Evolutionary conservation across 1,140 invertebrate species (phyloP), one percentile per base, ranked within the genome.

Genomic region (Drosophila eugracilis): DNA sequence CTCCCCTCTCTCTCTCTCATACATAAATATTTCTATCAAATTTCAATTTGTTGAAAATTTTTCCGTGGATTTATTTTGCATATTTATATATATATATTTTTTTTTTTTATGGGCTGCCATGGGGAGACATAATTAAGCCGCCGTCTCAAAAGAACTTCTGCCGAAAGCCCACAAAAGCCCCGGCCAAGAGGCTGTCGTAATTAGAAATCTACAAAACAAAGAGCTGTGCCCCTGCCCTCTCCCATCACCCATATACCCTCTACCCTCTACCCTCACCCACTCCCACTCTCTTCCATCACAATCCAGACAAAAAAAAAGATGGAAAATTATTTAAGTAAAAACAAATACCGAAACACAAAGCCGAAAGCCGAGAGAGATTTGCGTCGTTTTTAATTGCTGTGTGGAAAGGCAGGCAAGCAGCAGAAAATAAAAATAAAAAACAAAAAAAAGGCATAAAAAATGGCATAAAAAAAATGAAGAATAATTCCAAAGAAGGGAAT

Each of bases 1-100:
- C n/a, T n/a, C n/a, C n/a, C n/a, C n/a, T n/a, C n/a, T n/a, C n/a
- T n/a, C n/a, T n/a, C n/a, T n/a, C n/a, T n/a, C n/a, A 44, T 17
- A 69, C 52, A 78, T 76, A 76, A 72, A 79, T 78, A 88, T 88
- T 86, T 88, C 83, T 86, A 86, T 88, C 81, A 86, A 81, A 86
- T 86, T 86, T 86, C 83, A 86, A 86, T 85, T 86, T 86, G 81
- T 66, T 85, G 60, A 86, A 74, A 62, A 73, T 85, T 72, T 48
- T 44, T 28, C 32, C 42, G 19, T 44, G 30, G 30, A 48, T 48
- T 58, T 58, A 48, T 48, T 48, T 49, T 37, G 28, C 24, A 52
- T n/a, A n/a, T n/a, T n/a, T n/a, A n/a, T n/a, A n/a, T n/a, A n/a
- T n/a, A n/a, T n/a, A n/a, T n/a, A n/a, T n/a, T n/a, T n/a, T n/a